Evolutionary conservation across 1,140 invertebrate genomes (phyloP), one percentile per base, ranked within the genome.

Genomic region (Daktulosphaira vitifoliae): DNA sequence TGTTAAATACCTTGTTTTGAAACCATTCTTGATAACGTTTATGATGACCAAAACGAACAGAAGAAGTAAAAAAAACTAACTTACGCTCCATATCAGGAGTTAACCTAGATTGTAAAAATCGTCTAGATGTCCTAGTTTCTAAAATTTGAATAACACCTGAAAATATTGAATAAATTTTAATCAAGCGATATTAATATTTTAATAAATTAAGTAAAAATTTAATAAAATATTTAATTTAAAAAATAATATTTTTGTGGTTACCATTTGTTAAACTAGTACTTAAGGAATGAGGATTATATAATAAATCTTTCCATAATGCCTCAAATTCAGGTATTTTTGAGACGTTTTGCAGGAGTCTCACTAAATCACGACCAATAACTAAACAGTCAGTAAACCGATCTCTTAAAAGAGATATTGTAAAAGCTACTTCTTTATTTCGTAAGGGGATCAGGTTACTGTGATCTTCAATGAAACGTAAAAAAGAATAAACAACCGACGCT

Each of bases 11-110:
- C 78, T 82, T 81, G 71, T 89, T 82, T 76, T 97, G 94, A 80
- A 98, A 97, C 95, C 95, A 98, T 74, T 98, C 95, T 76, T 98
- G 95, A 74, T 98, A 98, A 64, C 93, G 82, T 78, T 97, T 97
- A 71, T 98, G 94, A 73, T 92, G 87, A n/a, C 94, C 94, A 79
- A 98, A 97, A 71, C 90, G 82, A 11, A 96, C 93, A 74, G 91
- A 86, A 59, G 88, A 88, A 13, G 93, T 95, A 16, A 98, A 77
- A 77, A 96, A 98, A 1, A 88, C 85, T 51, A 97, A 78, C 79
- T 98, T 98, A 69, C 87, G 85, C 75, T 98, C 96, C 91, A 98
- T 96, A 69, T 98, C 96, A 16, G 94, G 93, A 23, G 96, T 96
- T 25, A 98, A 78, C 67, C 94, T 81, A 56, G 87, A 90, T 71